These are phyloP conservation scores for Leucoraja ocellata DNA, from an alignment of 2,797 vertebrate species.

Conservation along the genomic window DNA sequence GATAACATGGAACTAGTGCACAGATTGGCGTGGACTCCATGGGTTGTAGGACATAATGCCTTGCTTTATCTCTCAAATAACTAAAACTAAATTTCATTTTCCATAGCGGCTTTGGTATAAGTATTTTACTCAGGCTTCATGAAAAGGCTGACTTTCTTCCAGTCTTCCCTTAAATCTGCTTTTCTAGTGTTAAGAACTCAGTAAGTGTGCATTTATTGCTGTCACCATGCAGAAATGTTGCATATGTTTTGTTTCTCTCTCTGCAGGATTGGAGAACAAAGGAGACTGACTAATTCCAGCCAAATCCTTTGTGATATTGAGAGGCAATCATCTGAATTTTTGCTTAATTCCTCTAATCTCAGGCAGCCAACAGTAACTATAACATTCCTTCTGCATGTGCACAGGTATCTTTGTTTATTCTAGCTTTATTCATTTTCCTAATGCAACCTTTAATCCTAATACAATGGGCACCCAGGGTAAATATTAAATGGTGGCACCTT, in stretches of 20 bases:
- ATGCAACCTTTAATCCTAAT: not conserved
- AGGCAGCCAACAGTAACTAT: not conserved
- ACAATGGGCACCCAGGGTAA: not conserved
- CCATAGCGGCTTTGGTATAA: not conserved
- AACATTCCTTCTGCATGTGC: not conserved
- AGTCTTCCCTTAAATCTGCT: not conserved
- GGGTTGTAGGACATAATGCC: too few species aligned
- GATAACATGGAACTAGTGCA: too few species aligned
- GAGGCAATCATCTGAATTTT: not conserved
- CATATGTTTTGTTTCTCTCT: not conserved
- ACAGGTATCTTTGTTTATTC: not conserved
- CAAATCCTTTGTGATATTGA: not conserved
- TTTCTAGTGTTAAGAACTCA: not conserved
- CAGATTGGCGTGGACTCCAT: too few species aligned
- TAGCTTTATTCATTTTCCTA: too few species aligned
- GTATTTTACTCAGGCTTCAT: not conserved
- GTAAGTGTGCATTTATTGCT: not conserved
- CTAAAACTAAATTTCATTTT: not conserved
- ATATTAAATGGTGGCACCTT: not conserved
- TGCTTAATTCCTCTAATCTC: not conserved
- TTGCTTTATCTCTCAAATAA: too few species aligned
- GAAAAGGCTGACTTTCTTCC: not conserved
- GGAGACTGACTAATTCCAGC: too few species aligned
- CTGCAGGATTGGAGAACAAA: too few species aligned
- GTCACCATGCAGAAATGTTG: not conserved